Evolutionary conservation across 2,888 invertebrate species (phyloP).

Genomic region (Cheiracanthium punctorium): DNA sequence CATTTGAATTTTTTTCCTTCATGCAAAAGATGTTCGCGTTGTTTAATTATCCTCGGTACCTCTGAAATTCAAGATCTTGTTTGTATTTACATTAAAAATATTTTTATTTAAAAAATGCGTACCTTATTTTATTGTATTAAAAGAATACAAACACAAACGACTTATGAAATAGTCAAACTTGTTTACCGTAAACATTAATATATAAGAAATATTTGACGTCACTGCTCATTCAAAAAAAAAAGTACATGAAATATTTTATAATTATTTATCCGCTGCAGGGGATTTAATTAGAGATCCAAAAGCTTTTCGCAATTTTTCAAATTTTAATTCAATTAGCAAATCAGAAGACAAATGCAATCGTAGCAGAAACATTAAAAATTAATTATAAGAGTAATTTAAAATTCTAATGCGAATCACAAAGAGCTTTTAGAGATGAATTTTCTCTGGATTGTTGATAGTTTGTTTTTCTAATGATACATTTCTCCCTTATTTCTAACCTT

Average conservation of each 20-base stretch:
- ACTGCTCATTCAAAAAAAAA: not conserved
- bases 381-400: not conserved
- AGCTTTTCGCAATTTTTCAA: not conserved
- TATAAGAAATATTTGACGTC: no score
- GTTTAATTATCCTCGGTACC: no score
- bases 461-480: not conserved
- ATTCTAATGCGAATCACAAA: not conserved
- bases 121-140: no score
- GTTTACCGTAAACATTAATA: no score
- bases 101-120: no score
- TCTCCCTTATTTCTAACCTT: no score
- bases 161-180: no score
- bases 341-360: not conserved
- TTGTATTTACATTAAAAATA: no score
- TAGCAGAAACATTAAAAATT: not conserved
- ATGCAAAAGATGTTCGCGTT: no score
- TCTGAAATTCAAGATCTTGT: no score
- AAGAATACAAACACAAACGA: no score
- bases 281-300: not conserved
- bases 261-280: not conserved
- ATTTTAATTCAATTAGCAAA: slow-evolving; percentile 2
- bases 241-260: not conserved
- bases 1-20: no score
- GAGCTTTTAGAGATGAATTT: not conserved
- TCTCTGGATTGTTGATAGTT: not conserved